Conservation (phyloP, 2,888 invertebrate species). For the Amblyjoppa proteus region DNA sequence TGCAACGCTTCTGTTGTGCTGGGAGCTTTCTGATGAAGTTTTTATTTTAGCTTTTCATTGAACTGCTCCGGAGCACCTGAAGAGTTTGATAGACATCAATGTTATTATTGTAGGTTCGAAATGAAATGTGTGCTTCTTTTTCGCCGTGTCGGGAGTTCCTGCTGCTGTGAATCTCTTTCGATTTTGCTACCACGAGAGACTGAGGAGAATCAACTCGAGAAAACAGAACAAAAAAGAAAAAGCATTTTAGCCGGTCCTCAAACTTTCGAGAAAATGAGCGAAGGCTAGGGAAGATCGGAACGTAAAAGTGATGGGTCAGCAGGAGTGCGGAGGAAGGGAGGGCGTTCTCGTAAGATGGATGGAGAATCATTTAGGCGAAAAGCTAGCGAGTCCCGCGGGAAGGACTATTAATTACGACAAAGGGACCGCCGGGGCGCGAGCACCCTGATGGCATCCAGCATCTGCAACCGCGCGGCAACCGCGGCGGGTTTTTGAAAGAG, state of each 20-base stretch:
- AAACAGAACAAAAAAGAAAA: background rate
- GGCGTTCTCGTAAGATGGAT: constrained; percentile 80
- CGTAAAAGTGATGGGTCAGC: constrained; percentile 60
- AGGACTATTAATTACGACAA: constrained; percentile 85
- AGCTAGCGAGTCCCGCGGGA: constrained; percentile 75
- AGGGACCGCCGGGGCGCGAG: constrained; percentile 79
- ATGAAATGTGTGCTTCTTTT: background rate
- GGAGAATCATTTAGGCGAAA: constrained; percentile 83
- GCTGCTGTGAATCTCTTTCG: background rate
- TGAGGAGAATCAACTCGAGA: background rate
- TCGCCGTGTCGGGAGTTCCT: background rate
- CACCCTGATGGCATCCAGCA: constrained; percentile 57
- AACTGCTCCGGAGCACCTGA: background rate
- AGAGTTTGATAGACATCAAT: background rate
- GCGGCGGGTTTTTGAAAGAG: constrained; percentile 82
- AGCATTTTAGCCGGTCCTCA: constrained; percentile 2
- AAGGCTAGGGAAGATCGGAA: constrained; percentile 38
- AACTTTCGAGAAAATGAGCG: constrained; percentile 45
- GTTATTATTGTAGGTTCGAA: background rate
- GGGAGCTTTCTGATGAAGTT: background rate
- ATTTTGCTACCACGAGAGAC: background rate
- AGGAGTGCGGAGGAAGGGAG: constrained; percentile 28
- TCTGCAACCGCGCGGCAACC: constrained; percentile 68
- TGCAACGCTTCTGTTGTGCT: background rate
- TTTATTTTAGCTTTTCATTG: background rate